Evolutionary conservation across 2,888 invertebrate species (phyloP).

Genomic region (Callyntrura sp.): DNA sequence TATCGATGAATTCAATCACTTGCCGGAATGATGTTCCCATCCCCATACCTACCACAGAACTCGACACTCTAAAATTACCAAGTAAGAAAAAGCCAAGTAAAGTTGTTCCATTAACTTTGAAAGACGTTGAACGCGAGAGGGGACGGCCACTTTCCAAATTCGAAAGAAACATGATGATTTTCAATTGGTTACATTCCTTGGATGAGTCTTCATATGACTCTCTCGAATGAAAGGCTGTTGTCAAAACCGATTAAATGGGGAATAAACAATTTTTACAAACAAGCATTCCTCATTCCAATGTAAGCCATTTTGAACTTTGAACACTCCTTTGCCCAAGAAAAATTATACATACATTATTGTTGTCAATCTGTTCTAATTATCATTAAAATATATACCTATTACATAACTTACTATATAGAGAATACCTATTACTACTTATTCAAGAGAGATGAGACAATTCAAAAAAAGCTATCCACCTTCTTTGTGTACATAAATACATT

Average conservation of each 20-base stretch:
- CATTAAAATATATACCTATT: background rate
- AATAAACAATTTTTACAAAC: background rate
- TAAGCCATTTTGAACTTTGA: too few species aligned
- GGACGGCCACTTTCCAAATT: conserved; percentile 95
- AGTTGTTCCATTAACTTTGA: conserved; percentile 89
- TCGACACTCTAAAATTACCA: conserved; percentile 79
- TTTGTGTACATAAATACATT: background rate
- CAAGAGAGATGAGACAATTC: conserved; percentile 24
- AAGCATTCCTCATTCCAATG: background rate
- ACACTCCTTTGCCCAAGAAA: conserved; percentile 2
- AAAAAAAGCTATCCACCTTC: background rate
- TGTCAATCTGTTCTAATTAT: background rate
- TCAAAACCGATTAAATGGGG: background rate
- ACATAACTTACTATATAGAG: background rate
- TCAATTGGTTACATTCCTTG: conserved; percentile 96
- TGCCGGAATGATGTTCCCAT: conserved; percentile 74
- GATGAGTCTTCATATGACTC: conserved; percentile 89
- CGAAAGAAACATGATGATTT: conserved; percentile 97
- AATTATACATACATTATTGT: background rate
- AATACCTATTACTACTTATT: background rate
- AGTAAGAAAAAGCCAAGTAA: conserved; percentile 85
- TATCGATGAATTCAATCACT: conserved; percentile 83
- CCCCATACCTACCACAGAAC: conserved; percentile 76
- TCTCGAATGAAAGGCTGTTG: conserved; percentile 58
- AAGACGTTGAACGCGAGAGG: conserved; percentile 92